Evolutionary conservation across 1,140 invertebrate genomes (phyloP).

Genomic region (Drosophila arawakana): DNA sequence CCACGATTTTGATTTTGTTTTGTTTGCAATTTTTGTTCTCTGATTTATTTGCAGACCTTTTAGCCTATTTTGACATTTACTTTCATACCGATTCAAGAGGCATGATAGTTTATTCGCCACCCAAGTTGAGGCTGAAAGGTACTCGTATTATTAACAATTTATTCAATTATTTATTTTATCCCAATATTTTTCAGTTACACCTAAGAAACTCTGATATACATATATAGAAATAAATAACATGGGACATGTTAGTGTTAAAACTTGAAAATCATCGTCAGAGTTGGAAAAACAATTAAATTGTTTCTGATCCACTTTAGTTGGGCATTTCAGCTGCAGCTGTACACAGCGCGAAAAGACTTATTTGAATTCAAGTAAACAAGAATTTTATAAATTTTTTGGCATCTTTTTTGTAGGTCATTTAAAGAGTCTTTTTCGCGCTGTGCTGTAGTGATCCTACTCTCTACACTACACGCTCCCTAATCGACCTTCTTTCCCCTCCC

Average conservation of each 20-base stretch:
- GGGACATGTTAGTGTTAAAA: conserved; percentile 4
- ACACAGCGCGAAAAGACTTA: no score
- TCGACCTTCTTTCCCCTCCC: no score
- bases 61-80: conserved; percentile 91
- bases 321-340: background rate
- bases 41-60: conserved; percentile 89
- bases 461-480: no score
- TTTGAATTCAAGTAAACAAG: no score
- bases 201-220: background rate
- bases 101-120: conserved; percentile 88
- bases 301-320: conserved; percentile 30
- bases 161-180: conserved; percentile 40
- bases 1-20: conserved; percentile 47
- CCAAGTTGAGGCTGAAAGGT: conserved; percentile 91
- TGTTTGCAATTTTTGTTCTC: conserved; percentile 63
- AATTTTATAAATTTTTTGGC: no score
- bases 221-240: background rate
- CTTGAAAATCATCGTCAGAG: background rate
- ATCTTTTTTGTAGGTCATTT: no score
- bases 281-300: conserved; percentile 41
- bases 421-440: no score
- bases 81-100: conserved; percentile 92
- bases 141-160: conserved; percentile 76
- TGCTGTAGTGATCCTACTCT: conserved; percentile 2
- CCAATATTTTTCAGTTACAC: conserved; percentile 20